phyloP scores from a whole-genome alignment of 2,797 vertebrate species.

The Muraenolepis orangiensis region DNA sequence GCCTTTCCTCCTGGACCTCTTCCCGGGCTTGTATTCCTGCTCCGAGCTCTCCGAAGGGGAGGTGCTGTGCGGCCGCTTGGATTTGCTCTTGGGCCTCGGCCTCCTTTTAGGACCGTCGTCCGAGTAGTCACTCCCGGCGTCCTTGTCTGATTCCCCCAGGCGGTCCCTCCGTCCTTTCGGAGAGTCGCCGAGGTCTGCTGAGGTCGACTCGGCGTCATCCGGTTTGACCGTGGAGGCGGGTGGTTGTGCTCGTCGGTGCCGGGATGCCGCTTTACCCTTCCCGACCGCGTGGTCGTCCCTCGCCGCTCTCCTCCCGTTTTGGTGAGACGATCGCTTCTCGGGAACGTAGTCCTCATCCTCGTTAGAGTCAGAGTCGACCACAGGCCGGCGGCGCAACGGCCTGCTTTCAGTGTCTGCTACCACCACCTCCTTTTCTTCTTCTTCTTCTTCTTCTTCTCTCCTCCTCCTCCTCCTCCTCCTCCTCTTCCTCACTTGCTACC shows the following conservation, averaged over 20 bases:
- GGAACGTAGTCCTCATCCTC: slow-evolving; percentile 46
- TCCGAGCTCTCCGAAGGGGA: slow-evolving; percentile 60
- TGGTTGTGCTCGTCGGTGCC: slow-evolving; percentile 65
- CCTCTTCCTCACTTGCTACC: slow-evolving; percentile 55
- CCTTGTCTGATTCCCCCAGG: slow-evolving; percentile 55
- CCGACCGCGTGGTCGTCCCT: slow-evolving; percentile 52
- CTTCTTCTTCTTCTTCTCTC: no score
- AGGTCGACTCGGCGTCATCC: slow-evolving; percentile 50
- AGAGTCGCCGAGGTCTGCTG: slow-evolving; percentile 54
- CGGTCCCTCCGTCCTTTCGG: slow-evolving; percentile 47
- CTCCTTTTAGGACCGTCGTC: slow-evolving; percentile 38
- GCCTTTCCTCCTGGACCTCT: slow-evolving; percentile 54
- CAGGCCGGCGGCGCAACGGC: slow-evolving; percentile 41
- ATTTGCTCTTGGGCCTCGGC: slow-evolving; percentile 35
- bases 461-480: no score
- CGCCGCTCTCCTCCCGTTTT: slow-evolving; percentile 69
- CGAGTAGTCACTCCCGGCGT: slow-evolving; percentile 52
- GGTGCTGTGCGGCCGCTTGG: slow-evolving; percentile 37
- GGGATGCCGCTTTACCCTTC: slow-evolving; percentile 47
- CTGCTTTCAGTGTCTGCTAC: slow-evolving; percentile 34
- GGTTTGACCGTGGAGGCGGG: slow-evolving; percentile 59
- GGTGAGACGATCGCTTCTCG: slow-evolving; percentile 57
- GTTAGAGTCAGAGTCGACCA: slow-evolving; percentile 61
- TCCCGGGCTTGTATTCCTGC: slow-evolving; percentile 56
- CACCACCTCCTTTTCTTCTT: slow-evolving; percentile 55